Conservation (phyloP, 1,140 invertebrate species). For the Platyscapa corneri region DNA sequence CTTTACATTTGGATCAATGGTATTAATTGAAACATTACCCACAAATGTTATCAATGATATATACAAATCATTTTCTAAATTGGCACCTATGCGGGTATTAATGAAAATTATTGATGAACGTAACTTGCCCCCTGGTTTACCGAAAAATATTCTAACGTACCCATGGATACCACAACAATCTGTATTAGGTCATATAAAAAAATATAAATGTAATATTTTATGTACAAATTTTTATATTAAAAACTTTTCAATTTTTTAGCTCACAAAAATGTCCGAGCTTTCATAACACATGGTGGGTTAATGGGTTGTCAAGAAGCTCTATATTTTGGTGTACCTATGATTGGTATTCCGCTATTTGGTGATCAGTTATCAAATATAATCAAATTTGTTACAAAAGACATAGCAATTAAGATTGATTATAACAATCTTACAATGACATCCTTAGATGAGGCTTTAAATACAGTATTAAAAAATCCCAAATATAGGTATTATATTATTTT, state of each 20-base stretch:
- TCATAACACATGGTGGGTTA: constrained; percentile 77
- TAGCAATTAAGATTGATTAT: constrained; percentile 62
- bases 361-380: constrained; percentile 75
- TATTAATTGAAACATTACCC: constrained; percentile 77
- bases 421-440: constrained; percentile 63
- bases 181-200: constrained; percentile 73
- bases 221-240: neutral
- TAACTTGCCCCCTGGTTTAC: constrained; percentile 64
- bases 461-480: constrained; percentile 61
- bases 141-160: constrained; percentile 77
- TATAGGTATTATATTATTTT: constrained; percentile 36
- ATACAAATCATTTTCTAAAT: constrained; percentile 54
- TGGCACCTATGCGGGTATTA: constrained; percentile 54
- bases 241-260: constrained; percentile 56
- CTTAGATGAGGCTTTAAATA: constrained; percentile 56
- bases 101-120: constrained; percentile 54
- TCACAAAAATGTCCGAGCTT: constrained; percentile 75
- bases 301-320: constrained; percentile 75
- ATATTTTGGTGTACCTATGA: constrained; percentile 74
- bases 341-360: constrained; percentile 75
- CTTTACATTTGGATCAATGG: constrained; percentile 81
- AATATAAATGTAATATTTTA: too few species aligned
- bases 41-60: constrained; percentile 65
- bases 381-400: constrained; percentile 63
- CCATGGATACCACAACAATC: constrained; percentile 80